A percentile compares a stretch with the other conserved stretches of the same genome.
Conservation (phyloP, 2,113 vertebrate species). For the Bettongia penicillata region DNA sequence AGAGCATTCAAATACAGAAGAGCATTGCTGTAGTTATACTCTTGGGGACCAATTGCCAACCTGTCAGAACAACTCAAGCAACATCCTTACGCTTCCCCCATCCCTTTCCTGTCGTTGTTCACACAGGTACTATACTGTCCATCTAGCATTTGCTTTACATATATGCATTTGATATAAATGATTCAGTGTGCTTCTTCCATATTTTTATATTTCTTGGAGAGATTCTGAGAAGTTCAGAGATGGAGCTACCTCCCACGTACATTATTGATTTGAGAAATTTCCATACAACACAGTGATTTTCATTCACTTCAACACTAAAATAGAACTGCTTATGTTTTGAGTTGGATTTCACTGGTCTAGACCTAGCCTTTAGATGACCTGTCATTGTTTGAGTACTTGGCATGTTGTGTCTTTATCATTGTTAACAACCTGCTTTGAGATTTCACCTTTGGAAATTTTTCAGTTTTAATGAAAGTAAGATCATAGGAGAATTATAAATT, state of each 20-base stretch:
- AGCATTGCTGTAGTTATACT: neutral
- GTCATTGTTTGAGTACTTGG: neutral
- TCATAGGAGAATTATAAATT: neutral
- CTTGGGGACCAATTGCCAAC: neutral
- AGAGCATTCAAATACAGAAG: slow-evolving; percentile 6
- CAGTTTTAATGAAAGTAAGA: neutral
- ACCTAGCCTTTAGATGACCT: neutral
- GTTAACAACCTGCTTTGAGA: neutral
- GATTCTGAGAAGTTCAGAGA: neutral
- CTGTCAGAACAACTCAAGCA: neutral
- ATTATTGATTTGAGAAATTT: neutral
- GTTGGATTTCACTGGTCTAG: neutral
- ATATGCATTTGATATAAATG: neutral
- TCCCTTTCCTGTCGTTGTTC: neutral
- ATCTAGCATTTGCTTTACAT: slow-evolving; percentile 10
- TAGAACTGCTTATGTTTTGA: neutral
- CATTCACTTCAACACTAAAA: slow-evolving; percentile 6
- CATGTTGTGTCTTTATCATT: neutral
- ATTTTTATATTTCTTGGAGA: neutral
- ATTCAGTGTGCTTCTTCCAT: slow-evolving; percentile 6
- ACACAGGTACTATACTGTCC: neutral
- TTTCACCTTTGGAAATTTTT: neutral
- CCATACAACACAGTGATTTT: neutral
- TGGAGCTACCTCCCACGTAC: neutral
- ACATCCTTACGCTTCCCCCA: neutral